These are phyloP conservation scores for Ramphastos sulfuratus DNA, from an alignment of 2,113 vertebrate genomes.

Conservation along the genomic window DNA sequence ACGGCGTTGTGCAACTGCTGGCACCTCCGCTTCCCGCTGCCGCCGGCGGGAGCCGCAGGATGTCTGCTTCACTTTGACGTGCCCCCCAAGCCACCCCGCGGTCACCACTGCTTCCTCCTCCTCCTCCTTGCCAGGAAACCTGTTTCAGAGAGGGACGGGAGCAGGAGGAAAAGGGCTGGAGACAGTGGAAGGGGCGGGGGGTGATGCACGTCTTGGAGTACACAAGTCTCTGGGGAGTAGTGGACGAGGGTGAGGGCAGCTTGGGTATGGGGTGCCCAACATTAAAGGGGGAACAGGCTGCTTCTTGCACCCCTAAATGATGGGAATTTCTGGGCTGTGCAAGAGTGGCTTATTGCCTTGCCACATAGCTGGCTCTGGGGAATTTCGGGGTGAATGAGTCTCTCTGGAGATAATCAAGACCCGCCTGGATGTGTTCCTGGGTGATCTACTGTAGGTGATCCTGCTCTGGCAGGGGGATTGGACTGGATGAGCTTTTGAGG, in stretches of 20 bases:
- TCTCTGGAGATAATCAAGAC: too few species aligned
- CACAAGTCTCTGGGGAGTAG: neutral
- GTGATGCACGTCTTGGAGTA: neutral
- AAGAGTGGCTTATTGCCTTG: neutral
- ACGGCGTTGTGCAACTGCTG: neutral
- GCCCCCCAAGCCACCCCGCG: neutral
- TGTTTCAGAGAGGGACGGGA: neutral
- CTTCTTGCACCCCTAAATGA: neutral
- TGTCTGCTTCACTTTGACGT: neutral
- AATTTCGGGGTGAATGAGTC: neutral
- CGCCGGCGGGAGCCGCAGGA: neutral
- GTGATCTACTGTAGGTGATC: too few species aligned
- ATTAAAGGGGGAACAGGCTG: rapidly evolving
- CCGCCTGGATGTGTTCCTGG: too few species aligned
- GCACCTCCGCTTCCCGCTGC: neutral
- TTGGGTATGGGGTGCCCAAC: rapidly evolving
- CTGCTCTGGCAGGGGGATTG: too few species aligned
- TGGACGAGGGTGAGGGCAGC: neutral
- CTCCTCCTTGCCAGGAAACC: neutral
- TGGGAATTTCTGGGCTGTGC: neutral
- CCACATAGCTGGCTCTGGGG: neutral
- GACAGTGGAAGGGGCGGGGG: neutral
- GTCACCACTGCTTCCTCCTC: neutral
- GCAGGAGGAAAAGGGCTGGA: neutral
- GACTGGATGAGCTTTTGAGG: too few species aligned